Base-by-base conservation (phyloP, 2,888 invertebrate species). In the Ectemnius lituratus region DNA sequence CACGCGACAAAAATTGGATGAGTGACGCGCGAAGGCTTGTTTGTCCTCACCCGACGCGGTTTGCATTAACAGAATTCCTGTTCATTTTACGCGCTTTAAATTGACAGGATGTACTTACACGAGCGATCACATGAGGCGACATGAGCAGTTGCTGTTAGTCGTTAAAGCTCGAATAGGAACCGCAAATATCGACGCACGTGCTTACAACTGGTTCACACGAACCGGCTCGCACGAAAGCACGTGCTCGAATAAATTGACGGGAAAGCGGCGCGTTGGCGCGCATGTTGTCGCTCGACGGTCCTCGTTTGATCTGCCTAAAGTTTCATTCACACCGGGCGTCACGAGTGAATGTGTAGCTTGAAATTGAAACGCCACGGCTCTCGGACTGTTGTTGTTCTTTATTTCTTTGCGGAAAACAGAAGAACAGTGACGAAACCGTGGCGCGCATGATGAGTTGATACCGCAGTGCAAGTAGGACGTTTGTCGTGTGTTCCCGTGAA, bases 91-190 rank as follows among this genome's bases (percentile, higher is more conserved):
- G 49, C 52, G 23, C 20, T 56, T 75, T 68, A 74, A 76, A 74
- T 76, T 71, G 70, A 13, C 45, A 27, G 61, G 20, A 37, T 37
- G 37, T 37, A 37, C 37, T 2, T n/a, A n/a, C n/a, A 65, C 27
- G 46, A 14, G n/a, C 20, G 65, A 60, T 75, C 79, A 78, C 72
- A 72, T 72, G 75, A 67, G 62, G 14, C 27, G 56, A 56, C 60
- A 64, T 14, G 20, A 47, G 11, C 28, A 62, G 49, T 18, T 27
- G 46, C 18, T 20, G 58, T 73, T 68, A 72, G 28, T 62, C 46
- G 66, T 65, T 59, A 56, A 63, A 70, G 57, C 69, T 73, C 37
- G 67, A 67, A 75, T 59, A 57, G 67, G 67, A 63, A 62, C 20
- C 8, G 72, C 72, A 78, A 79, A 78, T 47, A 60, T 18, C 37